Evolutionary conservation across 2,113 vertebrate genomes (phyloP).

Genomic region (Myotis brandtii): DNA sequence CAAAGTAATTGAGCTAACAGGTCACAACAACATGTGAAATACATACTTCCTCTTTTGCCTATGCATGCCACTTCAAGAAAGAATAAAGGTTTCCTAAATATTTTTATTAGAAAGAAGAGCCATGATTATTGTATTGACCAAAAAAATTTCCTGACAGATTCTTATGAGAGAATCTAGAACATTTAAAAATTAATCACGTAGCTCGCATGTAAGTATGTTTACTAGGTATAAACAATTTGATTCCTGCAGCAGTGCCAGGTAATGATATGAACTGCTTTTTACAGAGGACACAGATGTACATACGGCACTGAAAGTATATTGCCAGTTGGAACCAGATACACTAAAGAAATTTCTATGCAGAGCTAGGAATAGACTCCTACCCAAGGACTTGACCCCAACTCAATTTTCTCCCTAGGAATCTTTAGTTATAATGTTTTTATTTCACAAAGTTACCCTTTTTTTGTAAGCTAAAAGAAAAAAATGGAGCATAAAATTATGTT

Average conservation of each 20-base stretch:
- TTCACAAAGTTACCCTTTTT: slow-evolving; percentile 11
- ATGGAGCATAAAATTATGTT: slow-evolving; percentile 28
- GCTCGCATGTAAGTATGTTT: slow-evolving; percentile 41
- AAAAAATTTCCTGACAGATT: slow-evolving; percentile 59
- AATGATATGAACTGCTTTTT: slow-evolving; percentile 13
- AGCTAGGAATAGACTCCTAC: neutral
- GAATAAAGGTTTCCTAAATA: neutral
- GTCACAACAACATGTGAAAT: neutral
- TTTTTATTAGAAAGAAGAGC: slow-evolving; percentile 48
- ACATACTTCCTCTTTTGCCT: neutral
- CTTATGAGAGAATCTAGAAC: slow-evolving; percentile 58
- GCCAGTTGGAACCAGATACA: neutral
- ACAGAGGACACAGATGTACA: neutral
- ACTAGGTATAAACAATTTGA: slow-evolving; percentile 41
- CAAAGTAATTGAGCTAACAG: neutral
- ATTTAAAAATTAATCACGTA: slow-evolving; percentile 69
- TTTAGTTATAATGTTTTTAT: slow-evolving; percentile 21
- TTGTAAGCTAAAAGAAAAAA: slow-evolving; percentile 34
- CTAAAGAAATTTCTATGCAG: neutral
- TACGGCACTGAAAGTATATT: neutral
- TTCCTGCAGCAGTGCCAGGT: neutral
- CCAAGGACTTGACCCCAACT: neutral
- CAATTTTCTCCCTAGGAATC: neutral
- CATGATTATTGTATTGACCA: slow-evolving; percentile 68
- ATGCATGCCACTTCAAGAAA: slow-evolving; percentile 33